phyloP scores from a whole-genome alignment of 2,888 invertebrate species.

The Andrena fulva region DNA sequence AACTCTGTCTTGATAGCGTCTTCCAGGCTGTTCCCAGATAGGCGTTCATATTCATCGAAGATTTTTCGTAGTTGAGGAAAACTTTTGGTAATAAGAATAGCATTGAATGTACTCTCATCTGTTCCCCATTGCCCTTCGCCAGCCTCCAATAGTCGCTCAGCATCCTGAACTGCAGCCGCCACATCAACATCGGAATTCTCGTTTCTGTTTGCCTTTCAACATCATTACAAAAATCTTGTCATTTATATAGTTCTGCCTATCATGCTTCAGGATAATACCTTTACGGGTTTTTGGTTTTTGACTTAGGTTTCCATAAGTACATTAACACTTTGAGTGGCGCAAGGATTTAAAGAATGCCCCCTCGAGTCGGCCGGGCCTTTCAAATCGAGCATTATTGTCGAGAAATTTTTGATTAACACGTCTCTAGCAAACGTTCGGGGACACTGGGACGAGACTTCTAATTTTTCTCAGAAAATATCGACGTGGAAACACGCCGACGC shows the following conservation, averaged over 20 bases:
- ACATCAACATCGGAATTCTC: conserved; percentile 92
- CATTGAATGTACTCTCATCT: conserved; percentile 95
- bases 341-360: too few species aligned
- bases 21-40: conserved; percentile 92
- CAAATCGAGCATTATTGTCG: too few species aligned
- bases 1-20: conserved; percentile 93
- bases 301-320: too few species aligned
- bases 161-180: conserved; percentile 91
- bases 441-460: too few species aligned
- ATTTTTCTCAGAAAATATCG: too few species aligned
- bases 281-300: too few species aligned
- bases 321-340: too few species aligned
- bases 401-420: too few species aligned
- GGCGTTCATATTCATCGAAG: conserved; percentile 90
- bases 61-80: conserved; percentile 88
- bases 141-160: conserved; percentile 91
- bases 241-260: background rate
- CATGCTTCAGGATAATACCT: too few species aligned
- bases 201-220: conserved; percentile 89
- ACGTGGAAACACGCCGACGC: too few species aligned
- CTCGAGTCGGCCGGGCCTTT: too few species aligned
- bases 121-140: conserved; percentile 91
- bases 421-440: too few species aligned
- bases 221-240: background rate
- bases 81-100: conserved; percentile 92